Percentiles rank a stretch among this genome's conserved stretches.
phyloP scores from a whole-genome alignment of 2,113 vertebrate genomes.

The Rhombomys opimus region DNA sequence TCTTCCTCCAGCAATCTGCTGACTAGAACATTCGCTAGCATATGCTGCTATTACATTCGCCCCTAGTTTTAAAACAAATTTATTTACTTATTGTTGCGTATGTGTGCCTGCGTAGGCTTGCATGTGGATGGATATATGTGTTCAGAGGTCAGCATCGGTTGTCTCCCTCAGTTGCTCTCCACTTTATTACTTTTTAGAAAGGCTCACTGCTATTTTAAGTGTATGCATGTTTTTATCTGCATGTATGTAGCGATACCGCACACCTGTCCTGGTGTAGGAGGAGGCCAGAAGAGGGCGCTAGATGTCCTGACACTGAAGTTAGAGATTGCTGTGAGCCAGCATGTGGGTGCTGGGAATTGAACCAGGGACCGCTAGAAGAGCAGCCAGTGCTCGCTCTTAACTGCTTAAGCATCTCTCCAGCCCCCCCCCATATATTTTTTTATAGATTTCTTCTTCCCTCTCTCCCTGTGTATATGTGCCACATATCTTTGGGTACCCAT shows the following conservation, averaged over 20 bases:
- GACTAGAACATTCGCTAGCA: neutral
- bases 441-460: neutral
- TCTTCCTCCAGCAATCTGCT: accelerated
- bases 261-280: neutral
- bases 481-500: no score
- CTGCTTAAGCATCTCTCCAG: neutral
- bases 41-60: accelerated
- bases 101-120: neutral
- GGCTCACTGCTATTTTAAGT: neutral
- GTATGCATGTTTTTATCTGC: neutral
- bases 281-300: neutral
- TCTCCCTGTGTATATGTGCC: neutral
- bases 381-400: neutral
- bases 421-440: neutral
- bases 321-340: neutral
- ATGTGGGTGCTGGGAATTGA: neutral
- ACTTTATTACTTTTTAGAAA: neutral
- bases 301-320: neutral
- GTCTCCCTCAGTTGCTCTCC: neutral
- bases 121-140: neutral
- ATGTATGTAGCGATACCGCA: neutral
- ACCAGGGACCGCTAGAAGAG: neutral
- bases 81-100: neutral
- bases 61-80: neutral
- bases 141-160: neutral